These are phyloP conservation scores for Sebastes elongatus DNA, from an alignment of 2,797 vertebrate species.

Conservation along the genomic window DNA sequence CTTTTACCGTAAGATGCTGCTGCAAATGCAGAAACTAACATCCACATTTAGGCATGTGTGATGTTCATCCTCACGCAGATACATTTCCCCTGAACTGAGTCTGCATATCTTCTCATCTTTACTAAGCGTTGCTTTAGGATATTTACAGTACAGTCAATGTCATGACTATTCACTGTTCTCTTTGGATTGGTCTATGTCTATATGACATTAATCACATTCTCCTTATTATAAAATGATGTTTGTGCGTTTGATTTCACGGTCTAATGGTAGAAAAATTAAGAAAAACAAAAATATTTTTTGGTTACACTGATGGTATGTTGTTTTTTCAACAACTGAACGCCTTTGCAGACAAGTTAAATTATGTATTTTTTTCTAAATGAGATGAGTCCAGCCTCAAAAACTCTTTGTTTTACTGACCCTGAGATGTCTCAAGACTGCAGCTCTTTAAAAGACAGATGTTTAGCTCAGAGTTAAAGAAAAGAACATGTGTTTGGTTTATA, in stretches of 20 bases:
- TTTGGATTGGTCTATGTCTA: neutral
- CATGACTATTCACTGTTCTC: neutral
- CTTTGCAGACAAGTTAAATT: neutral
- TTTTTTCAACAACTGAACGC: neutral
- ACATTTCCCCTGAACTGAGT: neutral
- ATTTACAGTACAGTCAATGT: neutral
- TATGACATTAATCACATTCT: neutral
- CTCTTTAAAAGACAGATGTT: slow-evolving; percentile 41
- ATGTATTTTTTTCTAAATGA: neutral
- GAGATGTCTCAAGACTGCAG: neutral
- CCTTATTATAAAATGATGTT: neutral
- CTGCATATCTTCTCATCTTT: neutral
- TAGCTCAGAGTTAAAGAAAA: slow-evolving; percentile 11
- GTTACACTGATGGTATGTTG: neutral
- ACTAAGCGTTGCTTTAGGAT: neutral
- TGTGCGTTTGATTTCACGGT: neutral
- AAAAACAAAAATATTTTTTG: neutral
- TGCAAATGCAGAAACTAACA: neutral
- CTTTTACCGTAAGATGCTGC: neutral
- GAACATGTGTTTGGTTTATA: slow-evolving; percentile 16
- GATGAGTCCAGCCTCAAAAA: neutral
- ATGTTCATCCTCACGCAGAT: neutral
- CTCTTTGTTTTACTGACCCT: slow-evolving; percentile 13
- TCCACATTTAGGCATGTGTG: neutral
- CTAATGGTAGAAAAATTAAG: neutral